phyloP scores from a whole-genome alignment of 2,797 vertebrate genomes.

The Benthosema pterotum region DNA sequence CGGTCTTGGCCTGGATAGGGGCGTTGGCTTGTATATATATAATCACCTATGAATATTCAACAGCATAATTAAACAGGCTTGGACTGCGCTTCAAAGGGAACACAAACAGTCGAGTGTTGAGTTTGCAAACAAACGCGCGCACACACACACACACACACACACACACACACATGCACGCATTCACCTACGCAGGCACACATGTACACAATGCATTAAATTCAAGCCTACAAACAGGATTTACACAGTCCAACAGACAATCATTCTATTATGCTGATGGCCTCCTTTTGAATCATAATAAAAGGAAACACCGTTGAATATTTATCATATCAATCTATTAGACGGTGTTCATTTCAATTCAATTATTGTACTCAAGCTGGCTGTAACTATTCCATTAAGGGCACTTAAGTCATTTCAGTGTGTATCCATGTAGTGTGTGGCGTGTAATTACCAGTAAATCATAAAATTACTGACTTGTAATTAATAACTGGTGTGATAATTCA shows the following conservation, averaged over 20 bases:
- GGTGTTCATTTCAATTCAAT: background rate
- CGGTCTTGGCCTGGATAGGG: conserved; percentile 37
- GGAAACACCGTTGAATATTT: conserved; percentile 10
- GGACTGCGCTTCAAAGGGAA: conserved; percentile 61
- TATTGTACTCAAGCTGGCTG: background rate
- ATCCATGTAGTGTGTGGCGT: no score
- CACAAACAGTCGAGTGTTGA: conserved; percentile 55
- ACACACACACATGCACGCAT: background rate
- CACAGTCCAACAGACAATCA: conserved; percentile 26
- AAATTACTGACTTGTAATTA: background rate
- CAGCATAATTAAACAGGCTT: conserved; percentile 66
- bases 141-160: conserved; percentile 7
- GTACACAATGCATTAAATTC: no score
- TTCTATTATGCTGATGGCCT: conserved; percentile 11
- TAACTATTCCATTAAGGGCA: conserved; percentile 9
- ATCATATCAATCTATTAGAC: no score
- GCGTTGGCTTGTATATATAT: conserved; percentile 64
- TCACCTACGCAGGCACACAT: conserved; percentile 3
- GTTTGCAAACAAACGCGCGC: conserved; percentile 28
- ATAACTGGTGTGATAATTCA: background rate
- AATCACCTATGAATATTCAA: conserved; percentile 75
- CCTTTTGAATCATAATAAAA: conserved; percentile 32
- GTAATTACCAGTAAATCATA: background rate
- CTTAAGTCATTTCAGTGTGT: conserved; percentile 13
- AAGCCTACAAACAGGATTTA: conserved; percentile 18